phyloP scores from a whole-genome alignment of 1,140 invertebrate species.

The Idris sp. region DNA sequence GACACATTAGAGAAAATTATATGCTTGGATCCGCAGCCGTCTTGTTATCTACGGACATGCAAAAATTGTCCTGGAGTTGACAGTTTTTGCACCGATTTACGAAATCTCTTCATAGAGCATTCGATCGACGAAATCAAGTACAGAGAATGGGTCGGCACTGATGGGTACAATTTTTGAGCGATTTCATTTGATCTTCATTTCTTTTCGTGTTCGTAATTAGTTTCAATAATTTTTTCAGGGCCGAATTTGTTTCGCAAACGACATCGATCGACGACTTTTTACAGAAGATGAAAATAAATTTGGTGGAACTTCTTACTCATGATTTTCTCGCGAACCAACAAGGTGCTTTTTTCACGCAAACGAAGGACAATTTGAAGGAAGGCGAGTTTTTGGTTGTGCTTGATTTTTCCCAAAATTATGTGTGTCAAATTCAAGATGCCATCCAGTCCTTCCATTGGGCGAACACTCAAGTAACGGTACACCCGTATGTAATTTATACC shows the following conservation, averaged over 20 bases:
- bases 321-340: neutral
- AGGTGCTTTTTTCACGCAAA: neutral
- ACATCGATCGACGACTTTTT: neutral
- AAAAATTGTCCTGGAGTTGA: constrained; percentile 3
- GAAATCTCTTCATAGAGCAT: neutral
- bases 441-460: neutral
- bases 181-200: neutral
- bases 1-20: constrained; percentile 5
- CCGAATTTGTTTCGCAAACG: too few relatives aligned
- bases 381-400: neutral
- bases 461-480: neutral
- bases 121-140: neutral
- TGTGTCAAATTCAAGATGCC: neutral
- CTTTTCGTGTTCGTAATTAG: too few relatives aligned
- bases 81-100: constrained; percentile 1
- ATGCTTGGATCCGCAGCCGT: neutral
- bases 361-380: neutral
- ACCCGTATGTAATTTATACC: neutral
- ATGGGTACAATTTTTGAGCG: neutral
- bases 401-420: neutral
- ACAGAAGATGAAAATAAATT: neutral
- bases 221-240: too few relatives aligned
- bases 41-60: constrained; percentile 7
- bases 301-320: neutral
- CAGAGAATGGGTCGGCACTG: neutral